These are phyloP conservation scores for Acomys russatus DNA, from an alignment of 2,797 vertebrate genomes.

Conservation along the genomic window DNA sequence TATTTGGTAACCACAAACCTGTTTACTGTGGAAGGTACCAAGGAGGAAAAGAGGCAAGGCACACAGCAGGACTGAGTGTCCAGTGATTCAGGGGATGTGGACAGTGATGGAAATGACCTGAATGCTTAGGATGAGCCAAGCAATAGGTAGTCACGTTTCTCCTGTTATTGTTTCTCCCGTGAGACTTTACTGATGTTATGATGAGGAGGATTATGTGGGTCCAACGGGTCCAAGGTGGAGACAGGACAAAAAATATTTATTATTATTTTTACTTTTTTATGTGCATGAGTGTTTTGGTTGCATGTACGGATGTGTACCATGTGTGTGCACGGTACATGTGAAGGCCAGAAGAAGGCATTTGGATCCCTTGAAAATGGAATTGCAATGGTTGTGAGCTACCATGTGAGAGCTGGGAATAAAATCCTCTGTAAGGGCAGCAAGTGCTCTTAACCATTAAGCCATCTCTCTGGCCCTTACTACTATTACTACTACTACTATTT, in stretches of 20 bases:
- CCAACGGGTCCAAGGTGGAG: background rate
- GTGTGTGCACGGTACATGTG: background rate
- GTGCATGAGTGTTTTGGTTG: background rate
- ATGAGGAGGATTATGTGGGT: background rate
- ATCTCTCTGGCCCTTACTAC: background rate
- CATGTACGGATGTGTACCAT: background rate
- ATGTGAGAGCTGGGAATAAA: background rate
- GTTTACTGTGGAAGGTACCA: background rate
- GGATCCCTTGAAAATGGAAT: background rate
- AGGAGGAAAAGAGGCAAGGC: background rate
- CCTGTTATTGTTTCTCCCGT: slow-evolving; percentile 26
- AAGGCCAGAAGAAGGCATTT: background rate
- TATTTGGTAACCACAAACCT: background rate
- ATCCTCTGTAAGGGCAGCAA: background rate
- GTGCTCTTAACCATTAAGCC: background rate
- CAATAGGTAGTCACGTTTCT: background rate
- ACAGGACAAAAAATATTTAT: background rate
- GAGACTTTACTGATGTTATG: slow-evolving; percentile 75
- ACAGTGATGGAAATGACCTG: too few species aligned
- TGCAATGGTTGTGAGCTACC: background rate
- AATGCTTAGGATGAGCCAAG: background rate
- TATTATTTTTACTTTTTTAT: background rate
- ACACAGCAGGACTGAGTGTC: rapidly evolving
- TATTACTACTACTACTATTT: background rate
- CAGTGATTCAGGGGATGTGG: background rate